phyloP scores from a whole-genome alignment of 1,140 invertebrate species.

The Trachymyrmex septentrionalis region DNA sequence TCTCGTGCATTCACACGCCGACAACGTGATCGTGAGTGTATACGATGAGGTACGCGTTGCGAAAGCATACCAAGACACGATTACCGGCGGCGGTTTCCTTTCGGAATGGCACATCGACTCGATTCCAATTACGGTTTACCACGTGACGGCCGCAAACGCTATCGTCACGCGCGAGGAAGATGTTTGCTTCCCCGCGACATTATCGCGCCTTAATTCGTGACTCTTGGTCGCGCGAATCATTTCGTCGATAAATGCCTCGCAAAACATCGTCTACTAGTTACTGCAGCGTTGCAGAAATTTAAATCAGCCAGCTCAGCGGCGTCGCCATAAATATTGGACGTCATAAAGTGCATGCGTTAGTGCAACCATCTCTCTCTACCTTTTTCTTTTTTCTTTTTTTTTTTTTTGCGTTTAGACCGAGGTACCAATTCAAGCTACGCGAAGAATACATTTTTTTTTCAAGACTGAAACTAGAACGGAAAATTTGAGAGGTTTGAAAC shows the following conservation, averaged over 20 bases:
- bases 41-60: conserved; percentile 5
- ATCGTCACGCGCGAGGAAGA: conserved; percentile 28
- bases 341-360: background rate
- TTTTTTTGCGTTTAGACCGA: background rate
- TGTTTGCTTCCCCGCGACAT: conserved; percentile 35
- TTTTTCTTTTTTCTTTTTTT: background rate
- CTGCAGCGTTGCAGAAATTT: conserved; percentile 11
- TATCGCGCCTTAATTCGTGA: conserved; percentile 67
- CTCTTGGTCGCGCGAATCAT: conserved; percentile 40
- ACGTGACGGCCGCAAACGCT: conserved; percentile 36
- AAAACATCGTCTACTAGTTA: conserved; percentile 33
- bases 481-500: background rate
- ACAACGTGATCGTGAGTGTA: background rate
- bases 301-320: conserved; percentile 14
- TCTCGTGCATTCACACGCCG: background rate
- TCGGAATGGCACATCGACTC: conserved; percentile 10
- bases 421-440: background rate
- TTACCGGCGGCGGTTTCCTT: conserved; percentile 26
- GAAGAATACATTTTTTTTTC: background rate
- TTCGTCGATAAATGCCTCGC: conserved; percentile 5
- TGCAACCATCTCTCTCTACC: background rate
- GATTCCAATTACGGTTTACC: conserved; percentile 53
- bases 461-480: background rate
- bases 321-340: conserved; percentile 17
- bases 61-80: conserved; percentile 8